phyloP scores from a whole-genome alignment of 2,113 vertebrate genomes.

The Ceyx margarethae region DNA sequence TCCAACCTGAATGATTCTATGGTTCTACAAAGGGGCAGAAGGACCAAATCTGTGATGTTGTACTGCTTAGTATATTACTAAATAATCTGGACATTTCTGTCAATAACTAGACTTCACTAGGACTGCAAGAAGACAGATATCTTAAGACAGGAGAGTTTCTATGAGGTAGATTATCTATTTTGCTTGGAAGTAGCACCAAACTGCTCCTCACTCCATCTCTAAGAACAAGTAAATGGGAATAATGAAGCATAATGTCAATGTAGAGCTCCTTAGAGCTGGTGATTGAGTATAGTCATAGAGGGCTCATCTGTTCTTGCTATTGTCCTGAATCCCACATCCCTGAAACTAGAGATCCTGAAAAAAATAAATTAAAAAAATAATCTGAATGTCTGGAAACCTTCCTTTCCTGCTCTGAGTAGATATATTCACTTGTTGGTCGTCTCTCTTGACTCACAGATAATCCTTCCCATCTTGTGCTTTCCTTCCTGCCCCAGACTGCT shows the following conservation, averaged over 20 bases:
- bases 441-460: background rate
- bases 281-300: fast-evolving
- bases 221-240: background rate
- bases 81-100: background rate
- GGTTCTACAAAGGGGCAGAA: background rate
- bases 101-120: background rate
- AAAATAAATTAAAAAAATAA: background rate
- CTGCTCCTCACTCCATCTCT: background rate
- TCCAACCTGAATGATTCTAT: too few relatives aligned
- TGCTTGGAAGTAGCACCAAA: background rate
- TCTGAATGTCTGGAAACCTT: background rate
- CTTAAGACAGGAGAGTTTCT: background rate
- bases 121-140: background rate
- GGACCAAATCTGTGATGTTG: background rate
- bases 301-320: background rate
- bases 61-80: background rate
- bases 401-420: background rate
- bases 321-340: background rate
- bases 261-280: background rate
- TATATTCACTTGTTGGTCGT: background rate
- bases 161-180: background rate
- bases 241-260: background rate
- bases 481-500: background rate
- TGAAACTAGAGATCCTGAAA: background rate
- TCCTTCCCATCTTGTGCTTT: background rate